Evolutionary conservation across 1,140 invertebrate genomes (phyloP).

Genomic region (Hydropsyche tenuis): DNA sequence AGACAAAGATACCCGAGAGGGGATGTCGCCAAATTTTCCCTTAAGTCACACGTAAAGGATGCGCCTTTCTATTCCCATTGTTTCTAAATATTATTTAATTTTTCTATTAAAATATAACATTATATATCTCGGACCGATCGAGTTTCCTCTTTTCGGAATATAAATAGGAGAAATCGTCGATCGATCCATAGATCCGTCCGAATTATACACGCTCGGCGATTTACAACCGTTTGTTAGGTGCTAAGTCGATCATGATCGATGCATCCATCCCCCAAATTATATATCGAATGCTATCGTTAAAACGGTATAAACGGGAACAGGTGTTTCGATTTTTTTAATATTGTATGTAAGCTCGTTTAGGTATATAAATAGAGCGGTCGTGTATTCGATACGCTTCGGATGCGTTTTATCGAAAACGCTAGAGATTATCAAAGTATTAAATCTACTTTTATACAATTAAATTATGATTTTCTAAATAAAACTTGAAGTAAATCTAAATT

Average conservation of each 20-base stretch:
- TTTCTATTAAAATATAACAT: no score
- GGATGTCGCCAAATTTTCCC: slow-evolving; percentile 3
- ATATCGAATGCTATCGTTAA: neutral
- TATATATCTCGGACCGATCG: no score
- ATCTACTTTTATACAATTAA: no score
- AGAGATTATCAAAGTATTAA: no score
- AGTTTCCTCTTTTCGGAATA: neutral
- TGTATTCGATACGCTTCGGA: neutral
- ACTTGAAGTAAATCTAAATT: no score
- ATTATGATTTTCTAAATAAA: no score
- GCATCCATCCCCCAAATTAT: slow-evolving; percentile 31
- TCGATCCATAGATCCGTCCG: neutral
- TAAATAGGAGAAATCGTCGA: neutral
- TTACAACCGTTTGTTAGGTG: slow-evolving; percentile 29
- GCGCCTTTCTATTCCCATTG: neutral
- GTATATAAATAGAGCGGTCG: no score
- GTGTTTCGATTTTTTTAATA: slow-evolving; percentile 11
- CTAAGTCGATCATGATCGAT: slow-evolving; percentile 30
- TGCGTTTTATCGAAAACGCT: no score
- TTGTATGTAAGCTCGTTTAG: no score
- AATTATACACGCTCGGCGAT: slow-evolving; percentile 14
- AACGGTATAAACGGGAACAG: neutral
- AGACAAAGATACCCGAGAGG: slow-evolving; percentile 27
- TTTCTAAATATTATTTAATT: no score
- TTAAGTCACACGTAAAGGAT: no score